These are phyloP conservation scores for Euura lappo DNA, from an alignment of 1,140 invertebrate genomes.

Conservation along the genomic window DNA sequence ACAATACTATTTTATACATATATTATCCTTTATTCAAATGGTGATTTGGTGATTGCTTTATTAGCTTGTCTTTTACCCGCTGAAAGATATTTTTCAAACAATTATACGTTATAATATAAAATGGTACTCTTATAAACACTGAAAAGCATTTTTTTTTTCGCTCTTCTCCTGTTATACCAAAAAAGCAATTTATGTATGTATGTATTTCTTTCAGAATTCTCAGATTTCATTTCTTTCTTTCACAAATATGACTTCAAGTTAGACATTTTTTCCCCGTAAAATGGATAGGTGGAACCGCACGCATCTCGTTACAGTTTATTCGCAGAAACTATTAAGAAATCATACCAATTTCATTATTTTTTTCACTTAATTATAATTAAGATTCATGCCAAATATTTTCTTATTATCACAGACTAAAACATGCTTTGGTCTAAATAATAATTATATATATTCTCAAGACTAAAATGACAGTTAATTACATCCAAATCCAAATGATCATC, in stretches of 20 bases:
- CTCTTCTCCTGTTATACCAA: not conserved
- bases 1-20: no score
- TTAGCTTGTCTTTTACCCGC: not conserved
- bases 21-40: no score
- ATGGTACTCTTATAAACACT: not conserved
- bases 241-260: slow-evolving; percentile 12
- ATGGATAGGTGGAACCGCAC: slow-evolving; percentile 13
- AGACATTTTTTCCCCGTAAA: not conserved
- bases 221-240: slow-evolving; percentile 26
- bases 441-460: not conserved
- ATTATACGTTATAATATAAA: not conserved
- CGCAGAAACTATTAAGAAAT: slow-evolving; percentile 21
- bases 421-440: slow-evolving; percentile 60
- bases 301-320: slow-evolving; percentile 19
- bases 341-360: slow-evolving; percentile 34
- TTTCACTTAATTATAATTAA: slow-evolving; percentile 22
- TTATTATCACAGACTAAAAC: slow-evolving; percentile 60
- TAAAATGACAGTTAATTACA: not conserved
- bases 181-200: not conserved
- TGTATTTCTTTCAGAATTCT: slow-evolving; percentile 23
- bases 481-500: not conserved
- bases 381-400: slow-evolving; percentile 42
- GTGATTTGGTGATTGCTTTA: not conserved
- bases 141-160: slow-evolving; percentile 18
- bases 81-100: not conserved